phyloP scores from a whole-genome alignment of 2,888 invertebrate species.

The Eutolmus rufibarbis region DNA sequence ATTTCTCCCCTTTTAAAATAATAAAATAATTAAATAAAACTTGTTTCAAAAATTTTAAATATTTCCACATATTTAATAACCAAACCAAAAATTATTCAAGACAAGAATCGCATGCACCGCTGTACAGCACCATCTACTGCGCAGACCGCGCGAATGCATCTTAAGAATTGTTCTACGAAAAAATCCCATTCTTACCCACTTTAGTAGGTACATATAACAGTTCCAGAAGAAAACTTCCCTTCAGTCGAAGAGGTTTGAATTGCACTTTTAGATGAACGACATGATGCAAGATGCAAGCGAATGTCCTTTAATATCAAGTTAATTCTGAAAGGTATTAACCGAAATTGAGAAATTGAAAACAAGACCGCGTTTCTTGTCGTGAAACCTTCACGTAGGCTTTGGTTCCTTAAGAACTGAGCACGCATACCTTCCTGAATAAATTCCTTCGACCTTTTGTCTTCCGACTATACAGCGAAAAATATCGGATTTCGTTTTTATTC shows the following conservation, averaged over 20 bases:
- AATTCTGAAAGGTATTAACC: not conserved
- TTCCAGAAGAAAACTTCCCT: not conserved
- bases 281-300: not conserved
- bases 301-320: not conserved
- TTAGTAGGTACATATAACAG: not conserved
- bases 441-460: constrained; percentile 26
- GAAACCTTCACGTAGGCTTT: not conserved
- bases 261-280: not conserved
- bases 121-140: not conserved
- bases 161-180: not conserved
- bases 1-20: not conserved
- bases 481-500: constrained; percentile 38
- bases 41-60: not conserved
- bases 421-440: not conserved
- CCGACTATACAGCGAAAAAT: not conserved
- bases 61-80: not conserved
- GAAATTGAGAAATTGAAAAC: not conserved
- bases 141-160: not conserved
- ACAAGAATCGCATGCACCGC: not conserved
- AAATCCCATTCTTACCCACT: not conserved
- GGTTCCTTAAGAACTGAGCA: not conserved
- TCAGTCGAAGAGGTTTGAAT: not conserved
- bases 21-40: not conserved
- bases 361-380: not conserved
- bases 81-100: not conserved